These are phyloP conservation scores for Chlorodrepanis virens DNA, from an alignment of 2,113 vertebrate genomes.

Conservation along the genomic window DNA sequence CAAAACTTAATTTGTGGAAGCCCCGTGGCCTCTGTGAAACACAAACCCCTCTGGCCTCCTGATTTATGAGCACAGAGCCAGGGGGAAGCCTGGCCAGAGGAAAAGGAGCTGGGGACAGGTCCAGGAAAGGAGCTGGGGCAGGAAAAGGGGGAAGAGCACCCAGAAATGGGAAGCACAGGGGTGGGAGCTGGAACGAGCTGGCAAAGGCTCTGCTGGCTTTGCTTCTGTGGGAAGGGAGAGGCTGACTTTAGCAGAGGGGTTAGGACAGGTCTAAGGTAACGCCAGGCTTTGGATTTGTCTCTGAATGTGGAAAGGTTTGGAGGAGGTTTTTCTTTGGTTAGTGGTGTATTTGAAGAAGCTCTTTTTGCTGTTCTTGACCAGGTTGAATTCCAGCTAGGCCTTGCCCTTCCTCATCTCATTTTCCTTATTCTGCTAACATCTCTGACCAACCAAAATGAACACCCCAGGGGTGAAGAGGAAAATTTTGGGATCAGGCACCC, in stretches of 20 bases:
- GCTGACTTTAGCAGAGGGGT: neutral
- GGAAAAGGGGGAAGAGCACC: neutral
- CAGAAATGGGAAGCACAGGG: neutral
- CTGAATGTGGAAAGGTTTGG: accelerated
- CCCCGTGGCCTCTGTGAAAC: conserved; percentile 41
- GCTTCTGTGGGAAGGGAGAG: no score
- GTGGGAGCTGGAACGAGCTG: neutral
- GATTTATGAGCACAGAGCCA: conserved; percentile 18
- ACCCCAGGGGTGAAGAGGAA: accelerated
- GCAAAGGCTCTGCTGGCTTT: neutral
- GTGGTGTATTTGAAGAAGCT: neutral
- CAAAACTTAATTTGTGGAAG: conserved; percentile 31
- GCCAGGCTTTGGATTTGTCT: neutral
- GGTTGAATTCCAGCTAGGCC: neutral
- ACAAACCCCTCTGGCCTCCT: neutral
- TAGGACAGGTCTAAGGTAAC: neutral
- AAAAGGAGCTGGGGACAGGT: neutral
- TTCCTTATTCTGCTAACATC: neutral
- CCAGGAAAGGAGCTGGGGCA: neutral
- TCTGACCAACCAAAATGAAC: neutral
- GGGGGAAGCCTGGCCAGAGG: neutral
- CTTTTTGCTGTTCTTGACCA: neutral
- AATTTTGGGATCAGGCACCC: neutral
- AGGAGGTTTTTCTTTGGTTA: neutral
- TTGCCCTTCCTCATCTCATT: neutral